Conservation (phyloP, 2,113 vertebrate species). For the Struthidea cinerea region DNA sequence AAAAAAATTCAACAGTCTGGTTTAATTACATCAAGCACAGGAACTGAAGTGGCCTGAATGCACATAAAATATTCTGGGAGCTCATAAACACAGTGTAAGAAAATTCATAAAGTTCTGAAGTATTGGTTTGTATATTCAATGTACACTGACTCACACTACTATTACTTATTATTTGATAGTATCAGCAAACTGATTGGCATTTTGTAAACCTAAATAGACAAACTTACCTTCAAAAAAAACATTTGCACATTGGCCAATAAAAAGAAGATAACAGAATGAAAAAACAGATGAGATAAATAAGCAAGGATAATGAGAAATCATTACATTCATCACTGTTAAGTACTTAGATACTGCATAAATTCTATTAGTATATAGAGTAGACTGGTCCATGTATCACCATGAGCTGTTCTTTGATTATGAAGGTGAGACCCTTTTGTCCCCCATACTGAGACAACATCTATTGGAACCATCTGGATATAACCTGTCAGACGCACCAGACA, state of each 20-base stretch:
- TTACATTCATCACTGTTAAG: not conserved
- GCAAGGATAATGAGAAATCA: not conserved
- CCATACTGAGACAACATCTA: not conserved
- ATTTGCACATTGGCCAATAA: not conserved
- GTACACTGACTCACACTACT: not conserved
- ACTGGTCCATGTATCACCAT: not conserved
- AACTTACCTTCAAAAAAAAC: not conserved
- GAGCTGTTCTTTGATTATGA: not conserved
- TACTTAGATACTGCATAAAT: not conserved
- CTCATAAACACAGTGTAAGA: not conserved
- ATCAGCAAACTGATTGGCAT: not conserved
- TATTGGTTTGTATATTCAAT: not conserved
- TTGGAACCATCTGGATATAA: not conserved
- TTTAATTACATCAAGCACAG: constrained; percentile 7
- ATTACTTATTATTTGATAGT: not conserved
- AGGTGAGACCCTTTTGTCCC: not conserved
- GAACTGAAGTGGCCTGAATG: not conserved
- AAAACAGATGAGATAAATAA: not conserved
- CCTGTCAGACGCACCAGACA: not conserved
- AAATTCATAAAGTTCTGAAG: not conserved
- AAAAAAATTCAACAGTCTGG: not conserved
- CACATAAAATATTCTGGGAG: not conserved
- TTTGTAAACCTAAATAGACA: not conserved
- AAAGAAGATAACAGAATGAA: not conserved
- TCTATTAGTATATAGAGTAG: not conserved